These are phyloP conservation scores for Promerops cafer DNA, from an alignment of 2,113 vertebrate genomes.

Conservation along the genomic window DNA sequence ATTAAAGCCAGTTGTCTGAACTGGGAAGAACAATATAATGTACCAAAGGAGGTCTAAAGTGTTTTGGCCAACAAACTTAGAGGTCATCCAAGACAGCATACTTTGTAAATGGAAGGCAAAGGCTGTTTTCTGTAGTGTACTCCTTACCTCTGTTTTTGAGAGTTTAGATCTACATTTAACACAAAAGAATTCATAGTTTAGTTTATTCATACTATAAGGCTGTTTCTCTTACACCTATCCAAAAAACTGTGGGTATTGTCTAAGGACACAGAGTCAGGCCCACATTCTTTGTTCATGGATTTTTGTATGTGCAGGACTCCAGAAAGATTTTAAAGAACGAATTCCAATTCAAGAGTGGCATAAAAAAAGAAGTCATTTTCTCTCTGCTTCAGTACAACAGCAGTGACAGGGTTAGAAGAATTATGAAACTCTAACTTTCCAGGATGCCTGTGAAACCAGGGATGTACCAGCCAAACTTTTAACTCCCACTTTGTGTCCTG, in stretches of 20 bases:
- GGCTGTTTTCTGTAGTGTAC: background rate
- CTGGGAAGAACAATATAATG: conserved; percentile 18
- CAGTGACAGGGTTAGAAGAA: background rate
- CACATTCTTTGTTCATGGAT: background rate
- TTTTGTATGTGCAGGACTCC: background rate
- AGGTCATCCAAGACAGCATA: conserved; percentile 13
- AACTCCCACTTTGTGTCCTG: background rate
- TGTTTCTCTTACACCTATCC: background rate
- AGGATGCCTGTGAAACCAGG: background rate
- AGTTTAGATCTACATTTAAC: background rate
- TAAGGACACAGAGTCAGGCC: background rate
- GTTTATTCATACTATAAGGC: background rate
- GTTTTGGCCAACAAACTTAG: conserved; percentile 12
- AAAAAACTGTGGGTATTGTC: background rate
- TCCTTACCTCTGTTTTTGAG: background rate
- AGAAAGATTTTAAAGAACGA: background rate
- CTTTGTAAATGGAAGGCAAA: background rate
- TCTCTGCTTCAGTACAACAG: background rate
- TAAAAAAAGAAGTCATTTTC: background rate
- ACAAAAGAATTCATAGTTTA: background rate
- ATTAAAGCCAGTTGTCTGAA: conserved; percentile 52
- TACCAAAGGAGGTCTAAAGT: conserved; percentile 34
- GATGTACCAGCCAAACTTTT: background rate
- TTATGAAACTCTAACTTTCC: background rate
- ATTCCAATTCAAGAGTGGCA: background rate